Evolutionary conservation across 2,888 invertebrate genomes (phyloP).

Genomic region (Acholoe squamosa): DNA sequence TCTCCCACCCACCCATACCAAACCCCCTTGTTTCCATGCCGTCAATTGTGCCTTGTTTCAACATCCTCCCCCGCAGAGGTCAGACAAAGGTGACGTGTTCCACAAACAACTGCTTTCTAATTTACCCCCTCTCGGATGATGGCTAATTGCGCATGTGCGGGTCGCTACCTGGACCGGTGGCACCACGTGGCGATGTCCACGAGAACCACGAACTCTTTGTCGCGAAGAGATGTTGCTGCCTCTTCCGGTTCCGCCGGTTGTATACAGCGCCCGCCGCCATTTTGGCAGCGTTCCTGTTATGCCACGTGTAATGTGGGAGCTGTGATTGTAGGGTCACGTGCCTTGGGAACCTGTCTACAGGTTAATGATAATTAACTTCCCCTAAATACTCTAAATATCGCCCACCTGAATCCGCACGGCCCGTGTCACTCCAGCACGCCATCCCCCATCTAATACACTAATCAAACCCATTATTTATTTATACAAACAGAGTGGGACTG

Average conservation of each 20-base stretch:
- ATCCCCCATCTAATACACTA: neutral
- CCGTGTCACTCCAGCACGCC: neutral
- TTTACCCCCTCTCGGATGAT: neutral
- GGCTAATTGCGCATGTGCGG: conserved; percentile 23
- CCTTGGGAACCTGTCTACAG: neutral
- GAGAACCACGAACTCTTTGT: neutral
- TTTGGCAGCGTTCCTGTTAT: neutral
- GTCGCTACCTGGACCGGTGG: neutral
- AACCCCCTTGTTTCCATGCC: neutral
- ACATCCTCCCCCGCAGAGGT: neutral
- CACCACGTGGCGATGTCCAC: neutral
- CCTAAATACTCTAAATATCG: neutral
- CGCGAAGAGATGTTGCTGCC: neutral
- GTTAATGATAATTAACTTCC: conserved; percentile 37
- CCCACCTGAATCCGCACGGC: neutral
- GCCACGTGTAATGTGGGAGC: neutral
- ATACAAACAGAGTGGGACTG: neutral
- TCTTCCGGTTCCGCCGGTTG: conserved; percentile 26
- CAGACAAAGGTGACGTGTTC: conserved; percentile 35
- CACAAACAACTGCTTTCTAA: conserved; percentile 54
- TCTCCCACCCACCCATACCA: neutral
- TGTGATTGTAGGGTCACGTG: conserved; percentile 20
- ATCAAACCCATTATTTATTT: neutral
- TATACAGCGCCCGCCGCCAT: neutral
- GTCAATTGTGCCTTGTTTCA: neutral